Percentiles rank a stretch among this genome's conserved stretches.
These are phyloP conservation scores for Brienomyrus longianalis DNA, from an alignment of 2,113 vertebrate species.

Conservation along the genomic window DNA sequence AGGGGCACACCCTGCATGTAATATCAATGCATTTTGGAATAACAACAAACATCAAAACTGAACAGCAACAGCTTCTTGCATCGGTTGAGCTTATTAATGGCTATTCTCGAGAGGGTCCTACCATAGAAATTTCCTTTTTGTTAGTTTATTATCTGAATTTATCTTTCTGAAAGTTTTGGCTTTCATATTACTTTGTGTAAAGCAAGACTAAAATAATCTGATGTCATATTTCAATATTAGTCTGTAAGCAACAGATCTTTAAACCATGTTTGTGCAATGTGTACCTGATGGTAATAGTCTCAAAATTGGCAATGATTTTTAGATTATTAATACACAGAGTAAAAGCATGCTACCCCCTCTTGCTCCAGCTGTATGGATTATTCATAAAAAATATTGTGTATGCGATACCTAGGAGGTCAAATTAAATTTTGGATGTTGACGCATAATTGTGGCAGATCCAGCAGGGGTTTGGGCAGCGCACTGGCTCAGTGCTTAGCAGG, in stretches of 20 bases:
- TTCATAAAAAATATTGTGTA: not conserved
- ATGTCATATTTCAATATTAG: not conserved
- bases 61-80: not conserved
- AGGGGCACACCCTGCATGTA: not conserved
- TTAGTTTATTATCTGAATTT: not conserved
- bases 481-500: not conserved
- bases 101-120: not conserved
- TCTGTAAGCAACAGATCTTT: not conserved
- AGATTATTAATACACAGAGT: not conserved
- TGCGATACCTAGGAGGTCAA: not conserved
- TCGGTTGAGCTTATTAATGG: not conserved
- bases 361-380: not conserved
- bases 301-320: not conserved
- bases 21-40: not conserved
- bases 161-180: not conserved
- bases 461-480: not conserved
- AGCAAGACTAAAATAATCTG: not conserved
- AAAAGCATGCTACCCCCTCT: not conserved
- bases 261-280: not conserved
- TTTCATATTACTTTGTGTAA: not conserved
- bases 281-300: not conserved
- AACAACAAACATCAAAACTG: not conserved
- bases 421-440: not conserved
- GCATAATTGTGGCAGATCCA: not conserved
- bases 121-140: not conserved